A percentile compares a stretch with the other conserved stretches of the same genome.
These are phyloP conservation scores for Eufriesea mexicana DNA, from an alignment of 1,140 invertebrate species.

Conservation along the genomic window DNA sequence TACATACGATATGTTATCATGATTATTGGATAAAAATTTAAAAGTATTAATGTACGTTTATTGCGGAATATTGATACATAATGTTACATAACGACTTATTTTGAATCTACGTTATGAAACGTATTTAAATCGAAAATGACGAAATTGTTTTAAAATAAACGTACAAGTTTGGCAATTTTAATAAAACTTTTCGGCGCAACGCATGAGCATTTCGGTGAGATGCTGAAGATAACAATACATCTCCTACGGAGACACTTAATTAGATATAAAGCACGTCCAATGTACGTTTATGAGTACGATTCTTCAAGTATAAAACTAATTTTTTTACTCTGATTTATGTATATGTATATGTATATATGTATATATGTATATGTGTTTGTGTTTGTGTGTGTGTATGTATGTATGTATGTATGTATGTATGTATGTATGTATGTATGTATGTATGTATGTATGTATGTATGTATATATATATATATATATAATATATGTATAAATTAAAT, in stretches of 20 bases:
- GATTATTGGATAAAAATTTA: neutral
- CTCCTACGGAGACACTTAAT: neutral
- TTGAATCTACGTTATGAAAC: neutral
- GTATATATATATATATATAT: neutral
- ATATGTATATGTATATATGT: slow-evolving; percentile 19
- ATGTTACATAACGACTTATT: slow-evolving; percentile 52
- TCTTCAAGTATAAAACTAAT: slow-evolving; percentile 43
- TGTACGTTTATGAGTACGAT: neutral
- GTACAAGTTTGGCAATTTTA: slow-evolving; percentile 26
- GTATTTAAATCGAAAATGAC: neutral
- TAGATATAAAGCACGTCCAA: neutral
- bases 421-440: slow-evolving; percentile 27
- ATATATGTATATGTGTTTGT: slow-evolving; percentile 20
- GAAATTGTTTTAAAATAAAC: slow-evolving; percentile 23
- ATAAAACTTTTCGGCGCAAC: neutral
- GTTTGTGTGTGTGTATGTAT: too few relatives aligned
- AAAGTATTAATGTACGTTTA: slow-evolving; percentile 57
- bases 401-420: slow-evolving; percentile 8
- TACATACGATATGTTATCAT: neutral
- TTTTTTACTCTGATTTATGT: neutral
- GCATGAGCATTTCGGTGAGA: neutral
- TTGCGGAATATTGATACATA: slow-evolving; percentile 54
- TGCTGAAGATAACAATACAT: neutral
- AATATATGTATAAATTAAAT: slow-evolving; percentile 53
- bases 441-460: neutral